A percentile compares a stretch with the other conserved stretches of the same genome.
These are phyloP conservation scores for Coremacera marginata DNA, from an alignment of 2,888 invertebrate species.

Conservation along the genomic window DNA sequence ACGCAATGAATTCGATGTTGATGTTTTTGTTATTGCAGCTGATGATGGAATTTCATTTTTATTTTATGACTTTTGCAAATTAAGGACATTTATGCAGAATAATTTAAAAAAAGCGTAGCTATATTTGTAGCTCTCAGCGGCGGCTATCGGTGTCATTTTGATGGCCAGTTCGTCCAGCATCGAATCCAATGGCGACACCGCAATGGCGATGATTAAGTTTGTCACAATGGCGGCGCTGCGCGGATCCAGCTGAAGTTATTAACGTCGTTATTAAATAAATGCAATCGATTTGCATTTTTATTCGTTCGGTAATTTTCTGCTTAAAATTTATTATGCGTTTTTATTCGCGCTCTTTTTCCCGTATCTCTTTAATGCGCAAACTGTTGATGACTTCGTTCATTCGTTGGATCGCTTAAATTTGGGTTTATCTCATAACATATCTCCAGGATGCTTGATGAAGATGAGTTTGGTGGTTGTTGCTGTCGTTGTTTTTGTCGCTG, in stretches of 20 bases:
- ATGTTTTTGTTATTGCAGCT: slow-evolving; percentile 29
- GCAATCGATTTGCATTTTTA: slow-evolving; percentile 57
- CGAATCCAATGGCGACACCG: no score
- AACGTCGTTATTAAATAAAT: slow-evolving; percentile 59
- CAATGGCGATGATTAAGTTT: neutral
- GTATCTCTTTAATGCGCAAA: no score
- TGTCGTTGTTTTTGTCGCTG: slow-evolving; percentile 7
- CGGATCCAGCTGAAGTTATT: slow-evolving; percentile 52
- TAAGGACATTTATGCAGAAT: slow-evolving; percentile 49
- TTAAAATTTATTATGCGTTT: slow-evolving; percentile 27
- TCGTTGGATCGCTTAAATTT: neutral
- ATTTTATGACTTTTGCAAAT: slow-evolving; percentile 48
- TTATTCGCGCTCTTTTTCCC: neutral
- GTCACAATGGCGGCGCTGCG: slow-evolving; percentile 1
- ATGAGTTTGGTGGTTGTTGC: neutral
- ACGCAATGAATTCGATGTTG: neutral
- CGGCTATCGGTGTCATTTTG: slow-evolving; percentile 2
- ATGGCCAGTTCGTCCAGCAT: neutral
- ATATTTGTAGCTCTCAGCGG: slow-evolving; percentile 25
- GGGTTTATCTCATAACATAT: slow-evolving; percentile 18
- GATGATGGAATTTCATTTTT: slow-evolving; percentile 51
- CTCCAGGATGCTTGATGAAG: slow-evolving; percentile 29
- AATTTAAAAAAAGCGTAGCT: slow-evolving; percentile 21
- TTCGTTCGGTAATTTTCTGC: slow-evolving; percentile 44
- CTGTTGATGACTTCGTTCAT: neutral